phyloP scores from a whole-genome alignment of 1,140 invertebrate genomes.

The Brachionus koreanus region DNA sequence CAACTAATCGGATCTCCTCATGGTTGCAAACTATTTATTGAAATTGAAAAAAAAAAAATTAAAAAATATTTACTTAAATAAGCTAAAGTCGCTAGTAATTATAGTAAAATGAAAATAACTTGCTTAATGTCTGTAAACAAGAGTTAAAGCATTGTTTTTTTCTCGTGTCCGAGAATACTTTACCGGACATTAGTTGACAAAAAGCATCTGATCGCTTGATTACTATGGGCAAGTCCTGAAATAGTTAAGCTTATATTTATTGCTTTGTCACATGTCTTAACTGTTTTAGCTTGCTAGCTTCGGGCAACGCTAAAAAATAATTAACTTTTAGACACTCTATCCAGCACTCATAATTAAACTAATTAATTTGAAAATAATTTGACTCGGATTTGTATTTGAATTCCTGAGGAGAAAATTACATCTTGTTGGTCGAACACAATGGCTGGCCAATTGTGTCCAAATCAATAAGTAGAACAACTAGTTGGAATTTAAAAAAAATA shows the following conservation, averaged over 20 bases:
- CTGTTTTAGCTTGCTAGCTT: not conserved
- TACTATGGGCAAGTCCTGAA: not conserved
- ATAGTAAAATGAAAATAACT: not conserved
- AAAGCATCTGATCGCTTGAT: not conserved
- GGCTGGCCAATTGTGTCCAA: not conserved
- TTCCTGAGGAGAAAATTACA: not conserved
- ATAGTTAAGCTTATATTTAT: not conserved
- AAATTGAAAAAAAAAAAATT: not conserved
- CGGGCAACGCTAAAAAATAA: not conserved
- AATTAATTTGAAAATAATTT: not conserved
- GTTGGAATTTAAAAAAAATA: no score
- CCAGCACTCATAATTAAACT: not conserved
- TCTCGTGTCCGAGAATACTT: not conserved
- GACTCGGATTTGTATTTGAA: no score
- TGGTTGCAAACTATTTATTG: not conserved
- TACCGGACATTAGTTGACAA: slow-evolving; percentile 3
- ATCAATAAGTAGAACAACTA: not conserved
- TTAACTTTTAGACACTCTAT: not conserved
- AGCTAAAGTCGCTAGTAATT: not conserved
- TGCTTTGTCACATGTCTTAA: not conserved
- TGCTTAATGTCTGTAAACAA: not conserved
- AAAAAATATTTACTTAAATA: not conserved
- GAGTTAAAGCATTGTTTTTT: not conserved
- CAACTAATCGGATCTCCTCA: not conserved
- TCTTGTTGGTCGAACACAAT: not conserved